phyloP scores from a whole-genome alignment of 1,140 invertebrate genomes.

The Drosophila setifemur region DNA sequence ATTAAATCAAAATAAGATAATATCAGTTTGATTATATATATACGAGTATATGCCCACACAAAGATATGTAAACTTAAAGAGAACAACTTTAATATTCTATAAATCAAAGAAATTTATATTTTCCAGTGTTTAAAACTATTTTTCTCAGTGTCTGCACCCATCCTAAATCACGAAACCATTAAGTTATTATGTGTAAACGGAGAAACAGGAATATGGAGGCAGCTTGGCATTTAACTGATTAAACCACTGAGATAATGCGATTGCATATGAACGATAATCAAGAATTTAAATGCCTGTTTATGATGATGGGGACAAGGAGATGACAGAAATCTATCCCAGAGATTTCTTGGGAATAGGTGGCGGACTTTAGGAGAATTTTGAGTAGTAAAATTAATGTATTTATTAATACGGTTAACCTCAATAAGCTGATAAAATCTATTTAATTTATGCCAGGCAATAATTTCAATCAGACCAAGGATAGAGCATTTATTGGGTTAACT shows the following conservation, averaged over 20 bases:
- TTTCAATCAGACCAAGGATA: background rate
- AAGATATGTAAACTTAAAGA: too few species aligned
- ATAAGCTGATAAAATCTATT: background rate
- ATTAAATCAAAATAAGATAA: too few species aligned
- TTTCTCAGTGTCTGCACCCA: background rate
- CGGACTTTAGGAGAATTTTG: background rate
- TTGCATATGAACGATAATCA: slow-evolving; percentile 22
- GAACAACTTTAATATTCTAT: too few species aligned
- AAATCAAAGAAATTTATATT: too few species aligned
- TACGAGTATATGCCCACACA: too few species aligned
- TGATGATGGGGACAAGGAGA: slow-evolving; percentile 3
- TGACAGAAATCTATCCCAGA: background rate
- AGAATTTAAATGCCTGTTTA: slow-evolving; percentile 1
- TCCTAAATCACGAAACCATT: slow-evolving; percentile 20
- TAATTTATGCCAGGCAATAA: background rate
- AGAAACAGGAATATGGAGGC: slow-evolving; percentile 15
- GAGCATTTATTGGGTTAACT: background rate
- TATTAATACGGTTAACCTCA: too few species aligned
- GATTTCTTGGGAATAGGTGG: background rate
- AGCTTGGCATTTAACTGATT: slow-evolving; percentile 40
- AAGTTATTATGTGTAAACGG: slow-evolving; percentile 69
- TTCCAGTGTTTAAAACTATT: background rate
- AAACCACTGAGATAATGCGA: slow-evolving; percentile 27
- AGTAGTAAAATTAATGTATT: too few species aligned
- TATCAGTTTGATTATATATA: too few species aligned